Percentiles rank a stretch among this genome's conserved stretches.
These are phyloP conservation scores for Natator depressus DNA, from an alignment of 2,113 vertebrate species.

Conservation along the genomic window DNA sequence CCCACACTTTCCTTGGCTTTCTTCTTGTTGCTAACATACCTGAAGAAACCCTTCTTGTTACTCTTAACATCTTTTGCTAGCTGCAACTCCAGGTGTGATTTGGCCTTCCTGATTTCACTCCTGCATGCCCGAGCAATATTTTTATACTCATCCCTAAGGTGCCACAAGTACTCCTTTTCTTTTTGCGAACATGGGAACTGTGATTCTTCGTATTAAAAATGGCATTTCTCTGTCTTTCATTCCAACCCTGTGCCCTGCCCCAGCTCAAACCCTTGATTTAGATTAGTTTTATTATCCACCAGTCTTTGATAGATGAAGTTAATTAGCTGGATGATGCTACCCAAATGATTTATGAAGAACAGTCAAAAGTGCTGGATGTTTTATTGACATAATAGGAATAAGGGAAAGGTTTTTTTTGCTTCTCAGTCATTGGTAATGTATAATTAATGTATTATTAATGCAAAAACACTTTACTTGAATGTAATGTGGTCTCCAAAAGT, in stretches of 20 bases:
- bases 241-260: background rate
- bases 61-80: no score
- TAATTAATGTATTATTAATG: slow-evolving; percentile 44
- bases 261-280: slow-evolving; percentile 14
- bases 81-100: no score
- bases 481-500: slow-evolving; percentile 5
- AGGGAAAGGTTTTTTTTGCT: slow-evolving; percentile 25
- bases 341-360: background rate
- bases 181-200: background rate
- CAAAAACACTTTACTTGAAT: slow-evolving; percentile 43
- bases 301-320: slow-evolving; percentile 29
- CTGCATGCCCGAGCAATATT: no score
- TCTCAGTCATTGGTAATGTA: slow-evolving; percentile 38
- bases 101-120: no score
- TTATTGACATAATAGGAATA: slow-evolving; percentile 21
- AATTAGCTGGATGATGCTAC: slow-evolving; percentile 11
- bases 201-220: slow-evolving; percentile 2
- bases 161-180: no score
- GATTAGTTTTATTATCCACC: slow-evolving; percentile 35
- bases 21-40: no score
- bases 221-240: background rate
- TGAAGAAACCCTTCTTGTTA: no score
- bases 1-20: no score
- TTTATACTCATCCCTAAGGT: no score
- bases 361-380: slow-evolving; percentile 24